Percentiles rank a stretch among this genome's conserved stretches.
Conservation (phyloP, 1,140 invertebrate species). For the Caenorhabditis remanei region DNA sequence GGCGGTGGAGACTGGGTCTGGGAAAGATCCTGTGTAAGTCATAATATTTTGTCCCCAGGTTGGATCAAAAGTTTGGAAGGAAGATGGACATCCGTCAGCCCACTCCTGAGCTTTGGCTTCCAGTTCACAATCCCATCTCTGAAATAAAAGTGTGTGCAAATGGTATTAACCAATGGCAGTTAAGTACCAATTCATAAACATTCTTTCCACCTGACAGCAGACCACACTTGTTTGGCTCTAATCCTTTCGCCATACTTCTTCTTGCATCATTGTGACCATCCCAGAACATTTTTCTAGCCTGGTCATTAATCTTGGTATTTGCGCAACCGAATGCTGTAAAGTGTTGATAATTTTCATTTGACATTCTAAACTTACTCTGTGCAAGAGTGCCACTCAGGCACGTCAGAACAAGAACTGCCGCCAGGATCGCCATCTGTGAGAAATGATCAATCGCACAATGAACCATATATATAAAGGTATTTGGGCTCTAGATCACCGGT, state of each 20-base stretch:
- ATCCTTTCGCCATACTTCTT: constrained; percentile 48
- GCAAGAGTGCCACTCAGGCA: constrained; percentile 1
- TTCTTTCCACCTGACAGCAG: constrained; percentile 40
- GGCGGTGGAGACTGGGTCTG: constrained; percentile 8
- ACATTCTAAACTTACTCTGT: not conserved
- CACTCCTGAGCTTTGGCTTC: constrained; percentile 31
- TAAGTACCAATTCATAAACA: constrained; percentile 43
- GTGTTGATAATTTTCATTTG: not conserved
- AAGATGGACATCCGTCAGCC: constrained; percentile 32
- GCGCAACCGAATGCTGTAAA: constrained; percentile 42
- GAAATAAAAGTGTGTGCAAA: not conserved
- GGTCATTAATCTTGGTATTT: constrained; percentile 10
- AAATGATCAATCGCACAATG: not conserved
- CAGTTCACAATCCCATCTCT: constrained; percentile 48
- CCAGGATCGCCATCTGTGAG: constrained; percentile 32
- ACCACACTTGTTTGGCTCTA: constrained; percentile 56
- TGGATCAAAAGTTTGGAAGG: constrained; percentile 26
- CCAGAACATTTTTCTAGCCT: constrained; percentile 24
- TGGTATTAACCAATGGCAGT: too few relatives aligned
- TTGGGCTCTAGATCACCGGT: not conserved
- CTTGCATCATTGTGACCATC: constrained; percentile 43
- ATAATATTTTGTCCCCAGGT: constrained; percentile 8
- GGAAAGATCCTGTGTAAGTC: not conserved
- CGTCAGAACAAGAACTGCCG: constrained; percentile 7
- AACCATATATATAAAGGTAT: not conserved